Evolutionary conservation across 2,113 vertebrate species (phyloP), one percentile per base, ranked within the genome.

Genomic region (Scytalopus superciliaris): DNA sequence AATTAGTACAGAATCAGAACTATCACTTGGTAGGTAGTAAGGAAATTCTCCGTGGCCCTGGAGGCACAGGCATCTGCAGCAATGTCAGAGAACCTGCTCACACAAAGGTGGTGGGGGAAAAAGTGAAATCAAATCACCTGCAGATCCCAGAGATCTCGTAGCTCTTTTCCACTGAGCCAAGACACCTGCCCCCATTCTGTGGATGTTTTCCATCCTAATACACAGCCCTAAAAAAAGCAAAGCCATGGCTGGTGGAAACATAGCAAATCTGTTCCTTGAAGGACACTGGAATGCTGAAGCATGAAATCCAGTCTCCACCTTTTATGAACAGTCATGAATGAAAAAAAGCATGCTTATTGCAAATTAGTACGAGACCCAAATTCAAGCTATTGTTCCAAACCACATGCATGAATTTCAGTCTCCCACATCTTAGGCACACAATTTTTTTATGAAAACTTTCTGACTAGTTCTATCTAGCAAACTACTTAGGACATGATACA

Each of bases 341-440:
- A 68, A 80, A 45, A 45, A 45, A 19, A 35, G 3, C 6, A 12
- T 12, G 10, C 25, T 62, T 57, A 35, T 6, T 79, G 23, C 70
- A 47, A 77, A 72, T 4, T 9, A 82, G 30, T n/a, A n/a, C n/a
- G n/a, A n/a, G n/a, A n/a, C n/a, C n/a, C n/a, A n/a, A 66, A 27
- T 42, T 69, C 31, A 73, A 80, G n/a, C 3, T 24, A 60, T 15
- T 76, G 19, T 8, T 81, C 35, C 45, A 77, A 66, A 73, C n/a
- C 37, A 52, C 5, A 12, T 4, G 8, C 18, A 27, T 16, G 21
- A 69, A 33, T 39, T 83, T 85, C 0, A 0, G 3, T 56, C 14
- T 84, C 45, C 18, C 27, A 52, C 24, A 53, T 63, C 18, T 16
- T 30, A 27, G 14, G 33, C 23, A 90, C 30, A 13, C 0, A 0